phyloP scores from a whole-genome alignment of 2,797 vertebrate species.

The Syngnathus acus region DNA sequence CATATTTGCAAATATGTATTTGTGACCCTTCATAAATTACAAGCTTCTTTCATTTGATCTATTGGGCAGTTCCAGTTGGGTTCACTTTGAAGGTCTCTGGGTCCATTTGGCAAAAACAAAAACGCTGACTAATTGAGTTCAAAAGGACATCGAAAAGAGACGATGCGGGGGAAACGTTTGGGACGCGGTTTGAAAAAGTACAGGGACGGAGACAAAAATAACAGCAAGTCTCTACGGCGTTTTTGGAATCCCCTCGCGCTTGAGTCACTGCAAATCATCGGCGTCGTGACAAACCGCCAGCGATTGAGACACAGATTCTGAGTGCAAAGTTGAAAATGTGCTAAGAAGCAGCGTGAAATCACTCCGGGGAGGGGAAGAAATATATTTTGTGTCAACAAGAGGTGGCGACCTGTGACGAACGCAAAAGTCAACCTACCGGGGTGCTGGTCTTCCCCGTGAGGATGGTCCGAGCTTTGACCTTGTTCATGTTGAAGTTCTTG shows the following conservation, averaged over 20 bases:
- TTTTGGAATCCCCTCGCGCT: not conserved
- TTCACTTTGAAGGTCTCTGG: not conserved
- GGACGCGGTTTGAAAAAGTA: not conserved
- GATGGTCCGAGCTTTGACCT: slow-evolving; percentile 89
- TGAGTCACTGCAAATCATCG: slow-evolving; percentile 18
- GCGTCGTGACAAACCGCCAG: slow-evolving; percentile 16
- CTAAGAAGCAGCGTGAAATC: slow-evolving; percentile 19
- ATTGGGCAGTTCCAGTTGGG: not conserved
- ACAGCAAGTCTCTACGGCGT: not conserved
- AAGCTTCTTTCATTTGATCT: not conserved
- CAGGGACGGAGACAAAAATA: not conserved
- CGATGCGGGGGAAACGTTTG: not conserved
- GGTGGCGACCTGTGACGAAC: slow-evolving; percentile 14
- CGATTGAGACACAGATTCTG: slow-evolving; percentile 25
- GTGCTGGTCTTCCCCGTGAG: slow-evolving; percentile 89
- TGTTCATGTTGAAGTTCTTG: slow-evolving; percentile 99
- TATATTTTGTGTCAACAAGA: slow-evolving; percentile 20
- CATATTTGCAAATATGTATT: no score
- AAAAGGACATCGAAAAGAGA: not conserved
- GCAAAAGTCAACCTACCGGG: slow-evolving; percentile 73
- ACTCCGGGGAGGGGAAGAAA: slow-evolving; percentile 9
- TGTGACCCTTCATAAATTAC: no score
- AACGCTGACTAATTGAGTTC: not conserved
- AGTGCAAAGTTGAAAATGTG: slow-evolving; percentile 25
- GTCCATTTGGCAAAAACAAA: not conserved